Conservation (phyloP, 2,797 vertebrate genomes). For the Orestias chungarensis region DNA sequence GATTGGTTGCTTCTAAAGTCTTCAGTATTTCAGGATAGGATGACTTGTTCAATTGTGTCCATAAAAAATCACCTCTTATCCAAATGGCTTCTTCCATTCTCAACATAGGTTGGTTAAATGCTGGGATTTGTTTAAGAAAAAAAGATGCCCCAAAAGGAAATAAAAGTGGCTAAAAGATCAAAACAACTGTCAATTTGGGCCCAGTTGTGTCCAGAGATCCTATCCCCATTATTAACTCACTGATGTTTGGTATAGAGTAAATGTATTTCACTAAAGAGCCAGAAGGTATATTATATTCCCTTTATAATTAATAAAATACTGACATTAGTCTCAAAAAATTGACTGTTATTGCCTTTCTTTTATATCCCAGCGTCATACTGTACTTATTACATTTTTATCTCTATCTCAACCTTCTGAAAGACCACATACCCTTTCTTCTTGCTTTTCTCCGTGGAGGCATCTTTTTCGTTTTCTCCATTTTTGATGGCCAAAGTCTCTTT, state of each 20-base stretch:
- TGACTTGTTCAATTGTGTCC: no score
- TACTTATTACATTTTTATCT: background rate
- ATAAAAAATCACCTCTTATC: no score
- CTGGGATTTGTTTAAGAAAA: no score
- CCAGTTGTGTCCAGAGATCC: background rate
- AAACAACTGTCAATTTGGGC: no score
- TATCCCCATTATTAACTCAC: background rate
- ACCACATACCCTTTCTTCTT: slow-evolving; percentile 86
- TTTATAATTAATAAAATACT: background rate
- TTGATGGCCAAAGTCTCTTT: slow-evolving; percentile 76
- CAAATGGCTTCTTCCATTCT: no score
- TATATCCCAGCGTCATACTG: background rate
- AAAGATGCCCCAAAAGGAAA: no score
- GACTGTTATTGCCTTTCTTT: background rate
- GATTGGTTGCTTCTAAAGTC: no score
- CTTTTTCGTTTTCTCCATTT: slow-evolving; percentile 90
- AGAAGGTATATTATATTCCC: no score
- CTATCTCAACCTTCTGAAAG: background rate
- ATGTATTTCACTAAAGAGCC: background rate
- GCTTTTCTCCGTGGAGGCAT: slow-evolving; percentile 91
- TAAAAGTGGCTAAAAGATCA: no score
- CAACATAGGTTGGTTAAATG: no score
- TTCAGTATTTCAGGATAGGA: no score
- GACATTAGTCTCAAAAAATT: background rate
- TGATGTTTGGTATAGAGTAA: background rate